Conservation (phyloP, 1,140 invertebrate genomes). For the Halyomorpha halys region DNA sequence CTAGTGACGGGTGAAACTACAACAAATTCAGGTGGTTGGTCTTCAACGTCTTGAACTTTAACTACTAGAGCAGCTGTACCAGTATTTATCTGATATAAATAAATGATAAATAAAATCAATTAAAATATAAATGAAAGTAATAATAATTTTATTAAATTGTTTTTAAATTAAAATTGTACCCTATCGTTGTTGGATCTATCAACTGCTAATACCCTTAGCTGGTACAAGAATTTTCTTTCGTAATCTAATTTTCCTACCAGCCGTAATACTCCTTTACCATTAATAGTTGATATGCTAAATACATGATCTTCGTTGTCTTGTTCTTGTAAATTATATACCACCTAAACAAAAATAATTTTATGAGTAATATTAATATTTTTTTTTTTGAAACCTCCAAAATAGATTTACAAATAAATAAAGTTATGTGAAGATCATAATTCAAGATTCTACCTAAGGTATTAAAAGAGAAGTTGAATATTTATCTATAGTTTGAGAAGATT, state of each 20-base stretch:
- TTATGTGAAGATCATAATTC: too few relatives aligned
- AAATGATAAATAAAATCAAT: not conserved
- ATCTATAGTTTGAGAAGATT: too few relatives aligned
- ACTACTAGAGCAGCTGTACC: slow-evolving; percentile 79
- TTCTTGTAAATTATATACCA: slow-evolving; percentile 52
- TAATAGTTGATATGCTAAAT: slow-evolving; percentile 71
- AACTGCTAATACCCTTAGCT: slow-evolving; percentile 70
- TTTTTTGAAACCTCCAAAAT: too few relatives aligned
- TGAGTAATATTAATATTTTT: too few relatives aligned
- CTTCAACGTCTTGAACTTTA: slow-evolving; percentile 79
- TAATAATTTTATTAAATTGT: too few relatives aligned
- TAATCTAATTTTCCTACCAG: slow-evolving; percentile 71
- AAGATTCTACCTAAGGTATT: too few relatives aligned
- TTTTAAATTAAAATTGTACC: slow-evolving; percentile 36
- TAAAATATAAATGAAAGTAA: too few relatives aligned
- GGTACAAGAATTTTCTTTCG: slow-evolving; percentile 77
- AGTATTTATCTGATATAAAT: slow-evolving; percentile 50
- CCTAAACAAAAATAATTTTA: slow-evolving; percentile 31
- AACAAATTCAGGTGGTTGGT: slow-evolving; percentile 83
- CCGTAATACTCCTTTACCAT: slow-evolving; percentile 76
- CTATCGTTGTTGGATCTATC: slow-evolving; percentile 71
- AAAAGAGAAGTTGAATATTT: too few relatives aligned
- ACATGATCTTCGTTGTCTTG: slow-evolving; percentile 60
- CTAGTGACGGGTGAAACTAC: slow-evolving; percentile 73
- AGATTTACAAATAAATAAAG: too few relatives aligned